These are phyloP conservation scores for Aphaenogaster floridana DNA, from an alignment of 1,140 invertebrate species.

Conservation along the genomic window DNA sequence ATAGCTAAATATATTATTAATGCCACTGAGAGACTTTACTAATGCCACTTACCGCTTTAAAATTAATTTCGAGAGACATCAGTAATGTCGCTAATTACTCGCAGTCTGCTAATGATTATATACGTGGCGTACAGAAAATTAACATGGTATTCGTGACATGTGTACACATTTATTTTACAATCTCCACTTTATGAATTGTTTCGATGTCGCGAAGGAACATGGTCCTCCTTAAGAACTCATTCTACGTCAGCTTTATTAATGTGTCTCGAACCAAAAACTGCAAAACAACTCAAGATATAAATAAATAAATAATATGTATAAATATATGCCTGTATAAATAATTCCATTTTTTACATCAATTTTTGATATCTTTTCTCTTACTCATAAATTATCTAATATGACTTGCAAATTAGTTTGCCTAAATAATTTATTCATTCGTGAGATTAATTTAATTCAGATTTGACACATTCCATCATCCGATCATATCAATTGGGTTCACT, in stretches of 20 bases:
- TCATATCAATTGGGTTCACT: slow-evolving; percentile 13
- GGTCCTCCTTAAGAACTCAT: background rate
- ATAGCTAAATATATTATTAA: slow-evolving; percentile 56
- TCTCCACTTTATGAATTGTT: slow-evolving; percentile 19
- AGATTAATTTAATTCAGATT: slow-evolving; percentile 7
- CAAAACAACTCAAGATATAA: background rate
- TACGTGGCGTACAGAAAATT: slow-evolving; percentile 32
- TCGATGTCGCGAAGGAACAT: slow-evolving; percentile 12
- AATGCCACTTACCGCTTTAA: slow-evolving; percentile 9
- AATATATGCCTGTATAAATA: background rate
- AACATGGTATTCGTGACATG: slow-evolving; percentile 25
- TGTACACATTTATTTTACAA: slow-evolving; percentile 52
- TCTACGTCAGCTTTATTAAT: background rate
- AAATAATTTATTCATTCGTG: background rate
- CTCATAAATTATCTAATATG: slow-evolving; percentile 17
- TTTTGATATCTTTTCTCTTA: background rate
- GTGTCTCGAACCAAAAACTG: background rate
- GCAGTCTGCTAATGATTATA: slow-evolving; percentile 39
- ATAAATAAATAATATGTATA: background rate
- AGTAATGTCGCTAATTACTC: slow-evolving; percentile 58
- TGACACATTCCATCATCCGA: background rate
- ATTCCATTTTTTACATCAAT: background rate
- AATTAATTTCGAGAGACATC: background rate
- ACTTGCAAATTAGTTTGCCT: background rate
- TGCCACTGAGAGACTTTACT: slow-evolving; percentile 8